phyloP scores from a whole-genome alignment of 53 echinoderm and acorn worm genomes.

The Paracentrotus lividus region DNA sequence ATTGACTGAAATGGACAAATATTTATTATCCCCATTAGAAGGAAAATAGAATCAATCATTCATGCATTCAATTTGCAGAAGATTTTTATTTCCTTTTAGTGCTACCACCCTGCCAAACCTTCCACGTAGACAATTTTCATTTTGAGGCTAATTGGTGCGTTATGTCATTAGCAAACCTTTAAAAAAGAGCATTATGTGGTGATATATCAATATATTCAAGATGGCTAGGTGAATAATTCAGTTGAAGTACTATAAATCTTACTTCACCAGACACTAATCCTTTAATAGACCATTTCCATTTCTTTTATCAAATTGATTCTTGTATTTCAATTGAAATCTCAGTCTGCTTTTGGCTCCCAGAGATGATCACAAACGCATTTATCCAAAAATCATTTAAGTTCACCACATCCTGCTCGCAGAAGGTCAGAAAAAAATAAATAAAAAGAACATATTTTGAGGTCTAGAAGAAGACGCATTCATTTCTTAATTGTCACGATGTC shows the following conservation, averaged over 20 bases:
- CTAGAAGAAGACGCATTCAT: slow-evolving; percentile 21
- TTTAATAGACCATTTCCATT: slow-evolving; percentile 53
- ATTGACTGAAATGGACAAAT: slow-evolving; percentile 59
- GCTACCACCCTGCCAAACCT: not conserved
- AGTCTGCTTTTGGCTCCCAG: slow-evolving; percentile 31
- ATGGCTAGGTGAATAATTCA: slow-evolving; percentile 36
- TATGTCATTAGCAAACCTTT: slow-evolving; percentile 37
- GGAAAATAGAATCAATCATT: slow-evolving; percentile 56
- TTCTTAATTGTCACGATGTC: slow-evolving; percentile 63
- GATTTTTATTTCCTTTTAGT: slow-evolving; percentile 40
- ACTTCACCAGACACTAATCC: slow-evolving; percentile 25
- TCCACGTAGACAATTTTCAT: slow-evolving; percentile 4
- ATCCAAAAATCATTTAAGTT: slow-evolving; percentile 59
- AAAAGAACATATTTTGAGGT: slow-evolving; percentile 50
- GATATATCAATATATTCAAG: slow-evolving; percentile 13
- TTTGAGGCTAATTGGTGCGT: slow-evolving; percentile 30
- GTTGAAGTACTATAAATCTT: slow-evolving; percentile 34
- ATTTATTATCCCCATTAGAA: slow-evolving; percentile 58
- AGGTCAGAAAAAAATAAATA: slow-evolving; percentile 50
- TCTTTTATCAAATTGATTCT: slow-evolving; percentile 5
- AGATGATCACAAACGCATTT: slow-evolving; percentile 39
- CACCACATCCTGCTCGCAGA: slow-evolving; percentile 63
- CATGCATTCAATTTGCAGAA: slow-evolving; percentile 51
- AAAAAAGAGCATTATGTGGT: not conserved
- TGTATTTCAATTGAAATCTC: slow-evolving; percentile 35